Base-by-base conservation (phyloP, 92 coral and sea anemone genomes). In the Galaxea fascicularis region DNA sequence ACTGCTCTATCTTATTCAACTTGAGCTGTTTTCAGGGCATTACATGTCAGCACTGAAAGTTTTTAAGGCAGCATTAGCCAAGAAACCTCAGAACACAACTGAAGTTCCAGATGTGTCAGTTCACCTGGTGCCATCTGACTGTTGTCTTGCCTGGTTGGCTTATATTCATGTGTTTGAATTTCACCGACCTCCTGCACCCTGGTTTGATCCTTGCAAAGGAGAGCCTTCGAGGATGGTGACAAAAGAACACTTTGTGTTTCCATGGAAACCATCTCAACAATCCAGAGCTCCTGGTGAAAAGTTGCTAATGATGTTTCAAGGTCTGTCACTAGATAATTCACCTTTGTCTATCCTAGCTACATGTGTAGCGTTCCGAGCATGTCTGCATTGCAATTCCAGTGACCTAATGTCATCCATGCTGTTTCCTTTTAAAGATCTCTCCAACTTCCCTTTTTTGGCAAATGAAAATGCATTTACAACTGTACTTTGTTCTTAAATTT, bases 161-260 rank as follows among this genome's bases (percentile, higher is more conserved):
- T 97, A 97, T 25, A 97, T 97, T 30, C 95, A 97, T 72, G 95
- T 97, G 82, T 90, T 93, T 77, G 99, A 97, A 83, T 97, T 97
- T 88, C 95, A 95, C 78, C 94, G 92, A 22, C 85, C 95, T 45
- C 99, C 99, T 22, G 70, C 79, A 13, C 74, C 85, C 9, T 95
- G 96, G 95, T 97, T 90, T 82, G 97, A 95, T 63, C 95, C 94
- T 8, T 73, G 88, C 12, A 63, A 82, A 35, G 89, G 94, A 39
- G 83, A 74, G 31, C 99, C 99, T 20, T 85, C 98, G 18, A 91
- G 93, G 77, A 97, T 97, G 93, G 94, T 95, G 29, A 71, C 94
- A 24, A 94, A 95, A 91, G 95, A 93, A 41, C 74, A 80, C 6
- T 93, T 97, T 76, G 94, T 97, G 77, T 97, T 97, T 74, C 98